Base-by-base conservation (phyloP, 92 coral and sea anemone species). In the Umimayanthus kanabou region DNA sequence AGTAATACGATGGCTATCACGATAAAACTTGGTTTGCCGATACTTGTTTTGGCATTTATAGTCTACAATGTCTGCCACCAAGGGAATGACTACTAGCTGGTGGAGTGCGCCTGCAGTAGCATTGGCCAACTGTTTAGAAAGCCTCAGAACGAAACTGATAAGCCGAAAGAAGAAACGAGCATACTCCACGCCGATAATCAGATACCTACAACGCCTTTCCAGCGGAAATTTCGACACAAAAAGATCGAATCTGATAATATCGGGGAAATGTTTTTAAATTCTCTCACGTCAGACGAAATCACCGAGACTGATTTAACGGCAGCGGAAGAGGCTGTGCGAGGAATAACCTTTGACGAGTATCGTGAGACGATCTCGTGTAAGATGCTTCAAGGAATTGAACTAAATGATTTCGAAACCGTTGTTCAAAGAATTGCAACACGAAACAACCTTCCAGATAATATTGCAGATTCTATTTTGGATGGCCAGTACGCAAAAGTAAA, bases 301-400 rank as follows among this genome's bases (percentile, higher is more conserved):
- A 81, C 82, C 43, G 43, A 70, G 76, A 88, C 78, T 23, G 87
- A 88, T 74, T n/a, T 88, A 77, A 81, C 88, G 0, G 91, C 73
- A 11, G 81, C 57, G 18, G 90, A 79, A 6, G 78, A 88, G 29
- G 42, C 43, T 26, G 26, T 88, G 6, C 87, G 76, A 39, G 91
- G 88, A 40, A 3, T 91, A 28, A 79, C 73, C 16, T 91, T 91
- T 33, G 93, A 91, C 74, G 73, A 77, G 10, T 85, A 77, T 80
- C 30, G 53, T 18, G 93, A 91, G 71, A 73, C 85, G 14, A 49
- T 85, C 25, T 73, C 67, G 47, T 88, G 89, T 57, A 42, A 91
- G 70, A 82, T 77, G 16, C n/a, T 80, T 53, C 78, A 86, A 43
- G 88, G 87, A 10, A 91, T 91, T 14, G 45, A 67, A 39, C 55